Conservation (phyloP, 2,113 vertebrate species). For the Notothenia coriiceps region DNA sequence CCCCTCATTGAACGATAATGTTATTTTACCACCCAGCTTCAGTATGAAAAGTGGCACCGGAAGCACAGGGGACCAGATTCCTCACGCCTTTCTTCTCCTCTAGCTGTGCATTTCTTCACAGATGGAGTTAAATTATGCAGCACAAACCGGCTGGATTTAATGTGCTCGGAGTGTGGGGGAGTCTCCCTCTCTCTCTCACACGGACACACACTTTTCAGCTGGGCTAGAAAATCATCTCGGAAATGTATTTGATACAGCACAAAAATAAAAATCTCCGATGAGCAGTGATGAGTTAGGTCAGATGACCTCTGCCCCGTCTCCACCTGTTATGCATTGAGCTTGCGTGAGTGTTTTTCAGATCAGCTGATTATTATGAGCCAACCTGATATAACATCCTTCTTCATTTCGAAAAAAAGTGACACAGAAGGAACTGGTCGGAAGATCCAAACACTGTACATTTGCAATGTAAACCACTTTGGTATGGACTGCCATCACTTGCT, state of each 20-base stretch:
- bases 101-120: conserved; percentile 66
- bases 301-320: conserved; percentile 10
- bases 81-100: conserved; percentile 56
- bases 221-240: conserved; percentile 57
- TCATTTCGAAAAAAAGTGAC: conserved; percentile 30
- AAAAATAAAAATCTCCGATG: background rate
- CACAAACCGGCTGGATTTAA: conserved; percentile 75
- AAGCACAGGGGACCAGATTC: conserved; percentile 57
- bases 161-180: conserved; percentile 63
- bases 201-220: conserved; percentile 40
- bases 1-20: conserved; percentile 38
- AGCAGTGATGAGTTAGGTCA: background rate
- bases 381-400: conserved; percentile 15
- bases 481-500: conserved; percentile 51
- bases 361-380: conserved; percentile 23
- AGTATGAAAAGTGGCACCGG: conserved; percentile 47
- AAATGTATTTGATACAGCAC: conserved; percentile 64
- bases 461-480: conserved; percentile 54
- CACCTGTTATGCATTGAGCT: background rate
- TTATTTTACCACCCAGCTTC: conserved; percentile 32
- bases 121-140: conserved; percentile 82
- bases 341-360: conserved; percentile 43
- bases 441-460: conserved; percentile 26
- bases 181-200: conserved; percentile 23
- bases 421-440: conserved; percentile 9